Base-by-base conservation (phyloP, 2,113 vertebrate genomes). In the Scomber scombrus region DNA sequence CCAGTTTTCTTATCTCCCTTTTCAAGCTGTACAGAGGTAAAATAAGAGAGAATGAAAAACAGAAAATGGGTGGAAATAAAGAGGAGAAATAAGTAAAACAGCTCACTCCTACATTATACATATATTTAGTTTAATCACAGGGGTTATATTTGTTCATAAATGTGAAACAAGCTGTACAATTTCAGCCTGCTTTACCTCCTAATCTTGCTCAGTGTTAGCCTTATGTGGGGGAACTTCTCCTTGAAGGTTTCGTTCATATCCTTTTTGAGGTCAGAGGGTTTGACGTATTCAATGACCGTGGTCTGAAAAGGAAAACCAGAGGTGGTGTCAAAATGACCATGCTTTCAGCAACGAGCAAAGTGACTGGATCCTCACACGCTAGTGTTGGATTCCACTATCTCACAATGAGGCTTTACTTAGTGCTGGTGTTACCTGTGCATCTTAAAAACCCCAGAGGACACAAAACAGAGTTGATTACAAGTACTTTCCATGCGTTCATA, bases 171-270 rank as follows among this genome's bases (percentile, higher is more conserved):
- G 34, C 34, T 40, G 6, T 7, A 26, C 1, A 12, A 18, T 26
- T 3, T 45, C 5, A 31, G 10, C 47, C 16, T 0, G 31, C 61
- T 80, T 87, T 95, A 99, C 98, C 98, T 99, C 91, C 98, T 93
- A 77, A 99, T 98, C 92, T 99, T 99, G 95, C 98, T 99, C 87
- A 99, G 97, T 0, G 98, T 99, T 50, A 99, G 90, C 71, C 97
- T 95, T 80, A 99, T 97, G 94, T 99, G 96, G 83, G 98, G 98
- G 90, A 99, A 99, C 91, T 99, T 99, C 94, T 99, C 98, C 88
- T 97, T 98, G 88, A 99, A 99, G 8, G 98, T 99, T 92, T 99
- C 98, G 0, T 99, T 99, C 98, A 99, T 99, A 95, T 98, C 97
- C 88, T 99, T 99, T 92, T 99, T 99, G 84, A 99, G 98, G 93